Conservation (phyloP, 1,140 invertebrate species). For the Mizuhopecten yessoensis region DNA sequence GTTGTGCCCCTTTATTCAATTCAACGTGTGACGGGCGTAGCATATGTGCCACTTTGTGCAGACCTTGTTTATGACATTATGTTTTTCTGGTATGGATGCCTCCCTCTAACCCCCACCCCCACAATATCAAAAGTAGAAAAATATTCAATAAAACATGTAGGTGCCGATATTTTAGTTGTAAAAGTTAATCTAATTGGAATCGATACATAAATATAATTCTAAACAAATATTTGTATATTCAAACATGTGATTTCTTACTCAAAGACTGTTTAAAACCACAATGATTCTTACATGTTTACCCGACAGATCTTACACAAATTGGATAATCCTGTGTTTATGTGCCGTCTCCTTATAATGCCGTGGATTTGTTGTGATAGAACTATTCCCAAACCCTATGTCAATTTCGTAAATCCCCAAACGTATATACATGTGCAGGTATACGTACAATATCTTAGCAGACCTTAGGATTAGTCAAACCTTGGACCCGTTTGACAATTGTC, state of each 20-base stretch:
- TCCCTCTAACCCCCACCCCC: neutral
- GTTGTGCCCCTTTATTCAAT: too few species aligned
- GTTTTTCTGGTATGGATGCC: too few species aligned
- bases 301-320: neutral
- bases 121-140: neutral
- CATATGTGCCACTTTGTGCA: too few species aligned
- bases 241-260: constrained; percentile 1
- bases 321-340: neutral
- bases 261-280: neutral
- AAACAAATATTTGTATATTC: neutral
- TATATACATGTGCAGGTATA: neutral
- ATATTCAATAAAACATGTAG: neutral
- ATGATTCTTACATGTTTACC: neutral
- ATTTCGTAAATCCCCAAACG: neutral
- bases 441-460: neutral
- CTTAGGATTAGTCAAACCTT: neutral
- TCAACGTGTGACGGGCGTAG: too few species aligned
- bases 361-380: neutral
- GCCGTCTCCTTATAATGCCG: neutral
- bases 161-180: neutral
- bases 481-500: neutral
- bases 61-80: too few species aligned
- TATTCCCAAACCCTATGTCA: neutral
- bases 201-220: neutral
- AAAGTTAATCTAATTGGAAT: neutral